Evolutionary conservation across 1,140 invertebrate species (phyloP).

Genomic region (Pseudomyrmex flavicornis): DNA sequence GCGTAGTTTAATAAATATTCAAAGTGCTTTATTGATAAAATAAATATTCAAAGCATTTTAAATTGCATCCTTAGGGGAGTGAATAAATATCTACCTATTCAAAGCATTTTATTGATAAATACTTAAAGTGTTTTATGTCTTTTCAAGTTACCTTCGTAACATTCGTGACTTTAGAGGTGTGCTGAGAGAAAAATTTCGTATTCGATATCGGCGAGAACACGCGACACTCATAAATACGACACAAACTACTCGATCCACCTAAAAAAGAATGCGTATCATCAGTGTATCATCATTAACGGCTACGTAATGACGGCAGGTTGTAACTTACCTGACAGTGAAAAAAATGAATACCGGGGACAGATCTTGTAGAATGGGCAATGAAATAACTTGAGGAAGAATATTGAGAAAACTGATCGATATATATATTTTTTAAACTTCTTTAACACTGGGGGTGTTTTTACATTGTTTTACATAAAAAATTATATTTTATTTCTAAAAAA

Average conservation of each 20-base stretch:
- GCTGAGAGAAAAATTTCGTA: not conserved
- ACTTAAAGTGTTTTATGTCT: not conserved
- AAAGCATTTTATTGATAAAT: not conserved
- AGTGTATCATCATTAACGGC: slow-evolving; percentile 15
- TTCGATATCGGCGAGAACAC: not conserved
- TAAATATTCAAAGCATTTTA: no score
- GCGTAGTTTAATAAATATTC: slow-evolving; percentile 3
- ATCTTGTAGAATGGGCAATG: not conserved
- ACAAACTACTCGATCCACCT: slow-evolving; percentile 34
- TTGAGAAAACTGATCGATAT: not conserved
- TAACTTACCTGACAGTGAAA: slow-evolving; percentile 34
- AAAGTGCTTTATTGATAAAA: not conserved
- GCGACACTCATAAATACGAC: slow-evolving; percentile 13
- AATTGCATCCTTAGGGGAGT: no score
- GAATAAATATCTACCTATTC: no score
- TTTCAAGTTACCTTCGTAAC: slow-evolving; percentile 46
- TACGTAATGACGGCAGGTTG: slow-evolving; percentile 1
- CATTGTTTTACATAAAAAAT: no score
- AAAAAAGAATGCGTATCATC: slow-evolving; percentile 29
- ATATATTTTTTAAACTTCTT: no score
- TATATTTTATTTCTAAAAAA: no score
- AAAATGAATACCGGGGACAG: not conserved
- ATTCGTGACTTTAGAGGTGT: slow-evolving; percentile 16
- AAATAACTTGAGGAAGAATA: slow-evolving; percentile 2
- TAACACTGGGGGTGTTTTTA: no score